phyloP scores from a whole-genome alignment of 2,888 invertebrate species.

The Nemurella pictetii region DNA sequence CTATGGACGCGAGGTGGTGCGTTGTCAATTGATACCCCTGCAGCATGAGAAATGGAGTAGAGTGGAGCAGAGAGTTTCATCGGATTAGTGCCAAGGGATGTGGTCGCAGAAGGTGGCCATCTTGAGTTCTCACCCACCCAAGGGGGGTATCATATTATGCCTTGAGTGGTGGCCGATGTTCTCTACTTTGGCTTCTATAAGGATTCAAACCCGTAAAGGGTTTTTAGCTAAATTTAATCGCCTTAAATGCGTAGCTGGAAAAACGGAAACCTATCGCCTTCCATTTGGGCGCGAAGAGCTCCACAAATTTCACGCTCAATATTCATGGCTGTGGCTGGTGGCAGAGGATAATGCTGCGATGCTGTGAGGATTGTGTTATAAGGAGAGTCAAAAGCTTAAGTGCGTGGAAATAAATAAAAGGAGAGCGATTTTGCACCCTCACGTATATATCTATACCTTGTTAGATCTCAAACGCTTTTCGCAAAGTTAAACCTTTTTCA shows the following conservation, averaged over 20 bases:
- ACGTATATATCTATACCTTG: not conserved
- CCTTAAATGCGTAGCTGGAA: constrained; percentile 5
- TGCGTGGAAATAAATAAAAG: not conserved
- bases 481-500: not conserved
- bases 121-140: not conserved
- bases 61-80: not conserved
- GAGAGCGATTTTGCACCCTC: not conserved
- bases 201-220: constrained; percentile 22
- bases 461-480: not conserved
- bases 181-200: not conserved
- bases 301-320: constrained; percentile 6
- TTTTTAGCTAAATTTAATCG: constrained; percentile 31
- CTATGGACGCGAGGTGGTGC: not conserved
- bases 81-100: constrained; percentile 10
- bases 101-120: constrained; percentile 18
- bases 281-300: not conserved
- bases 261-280: not conserved
- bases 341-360: not conserved
- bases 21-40: not conserved
- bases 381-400: not conserved
- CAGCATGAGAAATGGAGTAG: not conserved
- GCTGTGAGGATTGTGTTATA: not conserved
- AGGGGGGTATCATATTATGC: constrained; percentile 4
- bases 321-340: not conserved
- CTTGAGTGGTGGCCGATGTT: constrained; percentile 12